phyloP scores from a whole-genome alignment of 2,888 invertebrate species.

The Bruchidius siliquastri region DNA sequence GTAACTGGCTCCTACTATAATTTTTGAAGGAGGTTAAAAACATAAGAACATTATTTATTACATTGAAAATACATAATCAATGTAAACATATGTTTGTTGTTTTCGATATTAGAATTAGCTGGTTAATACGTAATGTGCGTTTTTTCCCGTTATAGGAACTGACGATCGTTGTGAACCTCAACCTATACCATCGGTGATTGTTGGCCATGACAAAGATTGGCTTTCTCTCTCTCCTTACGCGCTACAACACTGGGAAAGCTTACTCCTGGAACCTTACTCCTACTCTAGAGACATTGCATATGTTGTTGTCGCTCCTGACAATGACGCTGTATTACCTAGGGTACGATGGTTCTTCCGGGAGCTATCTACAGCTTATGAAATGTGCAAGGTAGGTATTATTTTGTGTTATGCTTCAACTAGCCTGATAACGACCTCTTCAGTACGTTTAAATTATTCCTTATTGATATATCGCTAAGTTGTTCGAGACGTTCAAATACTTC shows the following conservation, averaged over 20 bases:
- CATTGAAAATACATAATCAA: too few relatives aligned
- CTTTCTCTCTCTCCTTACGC: conserved; percentile 91
- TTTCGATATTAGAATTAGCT: too few relatives aligned
- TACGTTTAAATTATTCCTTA: too few relatives aligned
- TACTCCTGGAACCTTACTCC: conserved; percentile 96
- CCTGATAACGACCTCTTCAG: background rate
- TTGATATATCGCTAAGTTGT: too few relatives aligned
- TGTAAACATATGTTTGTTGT: too few relatives aligned
- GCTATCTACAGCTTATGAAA: conserved; percentile 89
- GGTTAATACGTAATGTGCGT: too few relatives aligned
- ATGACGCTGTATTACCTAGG: conserved; percentile 72
- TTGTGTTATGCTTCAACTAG: background rate
- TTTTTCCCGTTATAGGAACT: conserved; percentile 52
- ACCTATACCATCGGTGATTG: conserved; percentile 89
- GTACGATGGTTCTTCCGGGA: conserved; percentile 88
- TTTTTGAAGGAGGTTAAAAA: too few relatives aligned
- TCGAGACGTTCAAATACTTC: too few relatives aligned
- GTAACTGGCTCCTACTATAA: too few relatives aligned
- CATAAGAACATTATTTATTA: too few relatives aligned
- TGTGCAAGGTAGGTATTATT: conserved; percentile 58
- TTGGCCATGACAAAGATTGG: conserved; percentile 95
- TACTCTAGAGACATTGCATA: conserved; percentile 92
- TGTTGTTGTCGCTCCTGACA: conserved; percentile 90
- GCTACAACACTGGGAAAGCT: conserved; percentile 91
- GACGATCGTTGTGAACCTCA: conserved; percentile 96